Evolutionary conservation across 2,888 invertebrate species (phyloP).

Genomic region (Cistogaster globosa): DNA sequence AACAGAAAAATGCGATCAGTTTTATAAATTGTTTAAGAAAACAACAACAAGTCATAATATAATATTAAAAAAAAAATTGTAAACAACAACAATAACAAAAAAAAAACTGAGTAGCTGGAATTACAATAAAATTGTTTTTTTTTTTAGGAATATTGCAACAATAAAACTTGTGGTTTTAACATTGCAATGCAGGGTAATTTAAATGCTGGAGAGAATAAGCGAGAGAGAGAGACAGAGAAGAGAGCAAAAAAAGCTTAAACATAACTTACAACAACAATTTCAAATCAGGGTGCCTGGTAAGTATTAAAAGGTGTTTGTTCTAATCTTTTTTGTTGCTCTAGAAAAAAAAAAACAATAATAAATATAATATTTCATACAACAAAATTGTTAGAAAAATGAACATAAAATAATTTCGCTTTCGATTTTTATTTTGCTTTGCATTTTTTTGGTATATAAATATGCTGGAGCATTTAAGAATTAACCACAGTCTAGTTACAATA

Average conservation of each 20-base stretch:
- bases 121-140: conserved; percentile 54
- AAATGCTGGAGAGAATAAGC: conserved; percentile 14
- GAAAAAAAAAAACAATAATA: conserved; percentile 36
- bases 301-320: conserved; percentile 67
- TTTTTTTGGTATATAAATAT: conserved; percentile 80
- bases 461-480: conserved; percentile 66
- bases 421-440: conserved; percentile 60
- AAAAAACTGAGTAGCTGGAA: conserved; percentile 20
- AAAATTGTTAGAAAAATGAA: conserved; percentile 56
- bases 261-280: conserved; percentile 25
- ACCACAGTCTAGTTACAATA: conserved; percentile 80
- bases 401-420: conserved; percentile 63
- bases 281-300: conserved; percentile 41
- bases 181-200: conserved; percentile 44
- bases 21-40: conserved; percentile 56
- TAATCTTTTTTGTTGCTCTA: conserved; percentile 66
- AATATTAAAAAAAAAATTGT: conserved; percentile 31
- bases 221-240: no score
- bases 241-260: not conserved
- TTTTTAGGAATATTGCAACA: conserved; percentile 49
- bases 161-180: conserved; percentile 52
- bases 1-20: conserved; percentile 71
- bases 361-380: conserved; percentile 32
- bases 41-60: conserved; percentile 32
- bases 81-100: conserved; percentile 42